phyloP scores from a whole-genome alignment of 2,113 vertebrate species.

The Vombatus ursinus region DNA sequence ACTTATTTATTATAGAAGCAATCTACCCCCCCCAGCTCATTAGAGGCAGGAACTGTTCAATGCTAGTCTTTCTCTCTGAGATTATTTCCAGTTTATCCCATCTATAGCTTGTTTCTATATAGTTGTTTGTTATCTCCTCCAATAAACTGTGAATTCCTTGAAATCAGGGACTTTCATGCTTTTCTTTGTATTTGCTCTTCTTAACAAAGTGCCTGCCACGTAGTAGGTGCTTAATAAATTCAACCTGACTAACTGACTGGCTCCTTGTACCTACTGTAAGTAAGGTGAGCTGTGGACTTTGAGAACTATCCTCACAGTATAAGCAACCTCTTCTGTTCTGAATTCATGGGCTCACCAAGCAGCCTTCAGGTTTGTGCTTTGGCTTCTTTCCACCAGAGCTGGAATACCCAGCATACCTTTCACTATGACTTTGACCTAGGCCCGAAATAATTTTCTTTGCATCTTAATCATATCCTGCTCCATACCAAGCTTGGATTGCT shows the following conservation, averaged over 20 bases:
- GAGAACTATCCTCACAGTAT: not conserved
- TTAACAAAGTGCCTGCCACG: not conserved
- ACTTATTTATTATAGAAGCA: too few relatives aligned
- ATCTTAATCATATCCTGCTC: not conserved
- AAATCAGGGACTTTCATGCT: not conserved
- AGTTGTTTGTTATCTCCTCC: not conserved
- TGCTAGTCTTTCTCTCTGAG: too few relatives aligned
- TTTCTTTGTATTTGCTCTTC: not conserved
- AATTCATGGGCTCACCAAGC: not conserved
- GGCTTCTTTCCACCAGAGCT: not conserved
- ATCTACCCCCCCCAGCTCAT: too few relatives aligned
- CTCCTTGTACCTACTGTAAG: not conserved
- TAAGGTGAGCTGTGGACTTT: not conserved
- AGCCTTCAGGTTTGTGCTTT: not conserved
- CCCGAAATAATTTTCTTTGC: not conserved
- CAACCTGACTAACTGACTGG: not conserved
- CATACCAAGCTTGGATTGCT: not conserved
- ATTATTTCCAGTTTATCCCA: not conserved
- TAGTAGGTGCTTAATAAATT: not conserved
- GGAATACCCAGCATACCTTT: too few relatives aligned
- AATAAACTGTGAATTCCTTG: not conserved
- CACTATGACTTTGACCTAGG: not conserved
- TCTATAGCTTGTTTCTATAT: not conserved
- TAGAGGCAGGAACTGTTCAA: too few relatives aligned
- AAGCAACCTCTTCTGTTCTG: not conserved